Conservation (phyloP, 1,140 invertebrate genomes). For the Maconellicoccus hirsutus region DNA sequence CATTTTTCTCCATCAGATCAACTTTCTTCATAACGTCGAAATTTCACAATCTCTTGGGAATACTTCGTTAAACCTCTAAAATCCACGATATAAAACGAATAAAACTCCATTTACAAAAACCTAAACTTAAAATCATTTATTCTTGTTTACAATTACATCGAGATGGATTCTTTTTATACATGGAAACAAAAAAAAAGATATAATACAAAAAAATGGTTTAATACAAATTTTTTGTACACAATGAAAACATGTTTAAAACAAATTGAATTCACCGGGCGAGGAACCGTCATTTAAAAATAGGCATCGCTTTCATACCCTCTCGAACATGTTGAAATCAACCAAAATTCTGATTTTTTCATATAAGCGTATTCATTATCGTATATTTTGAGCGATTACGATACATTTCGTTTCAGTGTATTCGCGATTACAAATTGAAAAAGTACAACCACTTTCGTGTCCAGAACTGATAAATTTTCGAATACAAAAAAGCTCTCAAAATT, state of each 20-base stretch:
- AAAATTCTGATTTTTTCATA: not conserved
- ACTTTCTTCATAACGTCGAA: too few species aligned
- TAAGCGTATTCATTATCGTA: not conserved
- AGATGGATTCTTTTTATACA: not conserved
- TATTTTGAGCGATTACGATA: not conserved
- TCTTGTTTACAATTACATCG: constrained; percentile 4
- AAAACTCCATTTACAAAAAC: not conserved
- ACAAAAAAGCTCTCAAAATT: too few species aligned
- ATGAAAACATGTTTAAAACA: not conserved
- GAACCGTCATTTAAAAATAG: not conserved
- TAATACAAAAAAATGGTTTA: not conserved
- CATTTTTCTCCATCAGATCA: too few species aligned
- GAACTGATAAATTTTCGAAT: too few species aligned
- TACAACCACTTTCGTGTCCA: too few species aligned
- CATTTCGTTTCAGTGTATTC: too few species aligned
- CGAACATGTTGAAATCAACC: not conserved
- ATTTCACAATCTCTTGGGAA: too few species aligned
- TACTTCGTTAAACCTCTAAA: too few species aligned
- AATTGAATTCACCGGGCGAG: not conserved
- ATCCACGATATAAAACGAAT: too few species aligned
- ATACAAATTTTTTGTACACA: constrained; percentile 2
- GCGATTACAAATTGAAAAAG: too few species aligned
- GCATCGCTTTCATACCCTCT: not conserved
- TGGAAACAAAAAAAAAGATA: constrained; percentile 5
- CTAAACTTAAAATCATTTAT: constrained; percentile 2